Evolutionary conservation across 2,113 vertebrate species (phyloP).

Genomic region (Jacana jacana): DNA sequence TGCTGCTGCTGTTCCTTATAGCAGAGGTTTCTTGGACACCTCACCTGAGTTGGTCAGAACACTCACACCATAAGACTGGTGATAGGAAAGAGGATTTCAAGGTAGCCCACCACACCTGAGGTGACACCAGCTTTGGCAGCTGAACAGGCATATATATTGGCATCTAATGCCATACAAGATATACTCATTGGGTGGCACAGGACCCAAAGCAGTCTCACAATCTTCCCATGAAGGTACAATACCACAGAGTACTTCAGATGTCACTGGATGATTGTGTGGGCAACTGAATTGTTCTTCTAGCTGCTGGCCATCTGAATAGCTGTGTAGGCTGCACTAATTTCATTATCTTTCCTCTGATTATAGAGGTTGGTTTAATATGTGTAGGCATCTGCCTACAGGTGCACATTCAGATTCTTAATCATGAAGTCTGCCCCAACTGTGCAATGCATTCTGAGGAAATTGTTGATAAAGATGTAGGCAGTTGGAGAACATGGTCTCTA

Average conservation of each 20-base stretch:
- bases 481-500: neutral
- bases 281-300: neutral
- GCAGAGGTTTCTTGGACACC: neutral
- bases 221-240: neutral
- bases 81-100: neutral
- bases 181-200: neutral
- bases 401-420: neutral
- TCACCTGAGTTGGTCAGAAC: neutral
- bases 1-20: neutral
- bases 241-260: neutral
- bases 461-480: neutral
- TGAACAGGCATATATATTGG: neutral
- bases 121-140: neutral
- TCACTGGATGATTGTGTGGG: neutral
- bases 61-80: neutral
- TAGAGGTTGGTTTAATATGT: neutral
- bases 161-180: neutral
- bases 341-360: neutral
- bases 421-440: neutral
- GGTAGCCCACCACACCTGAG: neutral
- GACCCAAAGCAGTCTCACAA: neutral
- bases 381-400: neutral
- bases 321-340: neutral
- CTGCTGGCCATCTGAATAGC: neutral
- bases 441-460: neutral